These are phyloP conservation scores for Crotophaga sulcirostris DNA, from an alignment of 2,113 vertebrate genomes.

Conservation along the genomic window DNA sequence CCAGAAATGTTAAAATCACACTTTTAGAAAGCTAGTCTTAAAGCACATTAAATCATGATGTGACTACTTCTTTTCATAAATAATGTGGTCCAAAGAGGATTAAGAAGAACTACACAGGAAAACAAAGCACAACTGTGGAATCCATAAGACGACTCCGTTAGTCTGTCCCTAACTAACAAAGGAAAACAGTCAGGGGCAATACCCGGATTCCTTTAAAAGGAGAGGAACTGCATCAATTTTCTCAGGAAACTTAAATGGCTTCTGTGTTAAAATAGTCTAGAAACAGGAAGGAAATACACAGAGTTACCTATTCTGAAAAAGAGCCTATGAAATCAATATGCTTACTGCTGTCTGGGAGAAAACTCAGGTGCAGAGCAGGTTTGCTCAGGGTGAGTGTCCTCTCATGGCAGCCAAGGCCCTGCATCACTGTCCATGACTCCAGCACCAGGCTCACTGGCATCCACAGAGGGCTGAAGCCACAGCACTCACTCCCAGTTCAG, in stretches of 20 bases:
- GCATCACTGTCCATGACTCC: neutral
- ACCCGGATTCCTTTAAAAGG: neutral
- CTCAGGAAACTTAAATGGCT: neutral
- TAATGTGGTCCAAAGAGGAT: neutral
- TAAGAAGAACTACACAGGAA: neutral
- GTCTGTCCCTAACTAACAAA: neutral
- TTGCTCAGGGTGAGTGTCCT: neutral
- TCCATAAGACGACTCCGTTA: neutral
- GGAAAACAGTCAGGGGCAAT: neutral
- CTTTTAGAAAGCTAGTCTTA: neutral
- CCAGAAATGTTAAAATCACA: neutral
- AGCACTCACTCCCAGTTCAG: neutral
- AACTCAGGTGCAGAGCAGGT: neutral
- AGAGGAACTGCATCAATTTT: neutral
- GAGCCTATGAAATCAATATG: neutral
- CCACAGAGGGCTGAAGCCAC: neutral
- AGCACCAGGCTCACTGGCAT: neutral
- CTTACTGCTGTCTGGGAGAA: neutral
- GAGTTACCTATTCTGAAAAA: neutral
- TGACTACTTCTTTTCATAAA: neutral
- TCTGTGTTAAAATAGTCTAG: neutral
- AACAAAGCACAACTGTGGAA: neutral
- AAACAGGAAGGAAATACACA: neutral
- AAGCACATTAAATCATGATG: neutral
- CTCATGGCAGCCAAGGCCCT: rapidly evolving